A percentile compares a stretch with the other conserved stretches of the same genome.
These are phyloP conservation scores for Chanos chanos DNA, from an alignment of 2,797 vertebrate genomes.

Conservation along the genomic window DNA sequence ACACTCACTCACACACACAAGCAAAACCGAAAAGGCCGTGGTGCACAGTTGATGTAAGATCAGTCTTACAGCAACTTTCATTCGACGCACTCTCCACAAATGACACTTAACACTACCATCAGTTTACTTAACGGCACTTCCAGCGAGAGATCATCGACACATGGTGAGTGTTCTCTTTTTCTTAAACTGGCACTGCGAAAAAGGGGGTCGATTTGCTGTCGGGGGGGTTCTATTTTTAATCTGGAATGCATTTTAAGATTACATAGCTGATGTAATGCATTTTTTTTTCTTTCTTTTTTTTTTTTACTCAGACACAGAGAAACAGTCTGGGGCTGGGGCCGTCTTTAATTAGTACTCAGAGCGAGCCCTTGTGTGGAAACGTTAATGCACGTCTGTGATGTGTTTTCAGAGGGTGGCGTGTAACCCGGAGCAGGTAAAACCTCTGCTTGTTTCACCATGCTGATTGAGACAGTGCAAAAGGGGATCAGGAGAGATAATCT, in stretches of 20 bases:
- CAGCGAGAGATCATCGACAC: conserved; percentile 9
- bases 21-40: neutral
- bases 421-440: too few species aligned
- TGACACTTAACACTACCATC: too few species aligned
- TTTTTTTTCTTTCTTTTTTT: neutral
- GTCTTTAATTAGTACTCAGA: too few species aligned
- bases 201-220: conserved; percentile 1
- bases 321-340: neutral
- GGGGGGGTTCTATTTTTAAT: conserved; percentile 22
- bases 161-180: conserved; percentile 28
- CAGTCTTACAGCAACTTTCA: too few species aligned
- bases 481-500: conserved; percentile 73
- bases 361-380: too few species aligned
- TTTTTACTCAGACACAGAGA: neutral
- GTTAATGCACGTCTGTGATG: too few species aligned
- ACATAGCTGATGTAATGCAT: conserved; percentile 10
- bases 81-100: too few species aligned
- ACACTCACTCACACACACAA: neutral
- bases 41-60: too few species aligned
- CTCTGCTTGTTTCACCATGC: conserved; percentile 44
- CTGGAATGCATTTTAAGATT: conserved; percentile 14
- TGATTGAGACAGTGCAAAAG: conserved; percentile 69
- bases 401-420: too few species aligned
- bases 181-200: conserved; percentile 4
- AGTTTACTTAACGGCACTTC: too few species aligned